Base-by-base conservation (phyloP, 2,113 vertebrate genomes). In the Hippocampus guttulatus region DNA sequence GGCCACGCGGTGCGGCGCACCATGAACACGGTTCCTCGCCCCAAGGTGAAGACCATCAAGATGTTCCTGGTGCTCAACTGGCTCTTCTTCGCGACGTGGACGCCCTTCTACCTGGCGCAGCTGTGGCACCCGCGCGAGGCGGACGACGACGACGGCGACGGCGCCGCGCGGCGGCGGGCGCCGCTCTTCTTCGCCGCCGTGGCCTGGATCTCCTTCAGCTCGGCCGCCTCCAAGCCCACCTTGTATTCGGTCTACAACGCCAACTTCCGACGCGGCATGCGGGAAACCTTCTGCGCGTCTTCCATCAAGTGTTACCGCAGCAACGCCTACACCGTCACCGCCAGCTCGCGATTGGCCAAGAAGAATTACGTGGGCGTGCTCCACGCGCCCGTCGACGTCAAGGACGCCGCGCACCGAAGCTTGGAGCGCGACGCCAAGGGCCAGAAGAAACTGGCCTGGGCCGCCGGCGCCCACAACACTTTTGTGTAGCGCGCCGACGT, bases 251-350 rank as follows among this genome's bases (percentile, higher is more conserved):
- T 96, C 21, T 97, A 93, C 64, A 97, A 98, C 0, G 93, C 94
- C 15, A 96, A 95, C 79, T 98, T 98, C 85, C 91, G 96, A 57
- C 89, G 94, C 18, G 95, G 96, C 16, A 93, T 98, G 95, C 91
- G 95, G 79, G 97, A 99, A 87, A 98, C 94, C 12, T 98, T 94
- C 79, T 99, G 97, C 89, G 96, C 95, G 96, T 98, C 96, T 0
- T 94, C 96, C 0, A 96, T 97, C 95, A 99, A 96, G 77, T 96
- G 94, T 65, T 99, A 99, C 85, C 94, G 97, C 55, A 97, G 95
- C 79, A 98, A 98, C 0, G 96, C 95, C 0, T 98, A 96, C 86
- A 97, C 97, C 47, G 96, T 98, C 90, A 99, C 97, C 0, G 94
- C 94, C 11, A 98, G 95, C 55, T 96, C 97, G 21, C 92, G 95